phyloP scores from a whole-genome alignment of 2,888 invertebrate genomes.

The Petrolisthes manimaculis region DNA sequence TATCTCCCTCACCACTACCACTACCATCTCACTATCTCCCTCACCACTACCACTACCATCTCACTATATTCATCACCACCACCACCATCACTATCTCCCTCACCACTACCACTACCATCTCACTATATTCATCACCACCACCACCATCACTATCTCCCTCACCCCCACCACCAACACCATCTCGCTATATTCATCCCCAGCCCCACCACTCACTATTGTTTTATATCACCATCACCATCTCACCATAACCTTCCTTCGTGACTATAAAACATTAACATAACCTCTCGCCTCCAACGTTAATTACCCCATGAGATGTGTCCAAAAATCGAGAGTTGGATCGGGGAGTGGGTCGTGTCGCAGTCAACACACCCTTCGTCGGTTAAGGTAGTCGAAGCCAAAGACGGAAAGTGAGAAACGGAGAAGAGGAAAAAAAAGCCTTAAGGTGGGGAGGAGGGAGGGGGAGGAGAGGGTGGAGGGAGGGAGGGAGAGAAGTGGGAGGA shows the following conservation, averaged over 20 bases:
- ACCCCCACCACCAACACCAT: too few species aligned
- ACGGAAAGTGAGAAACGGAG: background rate
- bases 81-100: background rate
- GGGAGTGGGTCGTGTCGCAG: background rate
- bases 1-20: background rate
- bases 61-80: too few species aligned
- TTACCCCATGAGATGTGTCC: background rate
- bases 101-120: too few species aligned
- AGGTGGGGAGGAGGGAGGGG: too few species aligned
- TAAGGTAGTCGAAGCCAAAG: background rate
- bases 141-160: too few species aligned
- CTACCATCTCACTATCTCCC: background rate
- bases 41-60: too few species aligned
- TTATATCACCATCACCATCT: background rate
- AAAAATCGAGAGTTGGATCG: background rate
- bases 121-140: too few species aligned
- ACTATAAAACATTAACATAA: too few species aligned
- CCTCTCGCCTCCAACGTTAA: too few species aligned
- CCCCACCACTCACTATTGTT: background rate
- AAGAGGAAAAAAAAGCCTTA: background rate
- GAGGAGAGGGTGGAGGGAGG: background rate
- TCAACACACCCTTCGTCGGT: background rate
- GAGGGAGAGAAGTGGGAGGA: background rate
- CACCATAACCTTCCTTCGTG: too few species aligned
- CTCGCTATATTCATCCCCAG: background rate